These are phyloP conservation scores for Cololabis saira DNA, from an alignment of 2,113 vertebrate species.

Conservation along the genomic window DNA sequence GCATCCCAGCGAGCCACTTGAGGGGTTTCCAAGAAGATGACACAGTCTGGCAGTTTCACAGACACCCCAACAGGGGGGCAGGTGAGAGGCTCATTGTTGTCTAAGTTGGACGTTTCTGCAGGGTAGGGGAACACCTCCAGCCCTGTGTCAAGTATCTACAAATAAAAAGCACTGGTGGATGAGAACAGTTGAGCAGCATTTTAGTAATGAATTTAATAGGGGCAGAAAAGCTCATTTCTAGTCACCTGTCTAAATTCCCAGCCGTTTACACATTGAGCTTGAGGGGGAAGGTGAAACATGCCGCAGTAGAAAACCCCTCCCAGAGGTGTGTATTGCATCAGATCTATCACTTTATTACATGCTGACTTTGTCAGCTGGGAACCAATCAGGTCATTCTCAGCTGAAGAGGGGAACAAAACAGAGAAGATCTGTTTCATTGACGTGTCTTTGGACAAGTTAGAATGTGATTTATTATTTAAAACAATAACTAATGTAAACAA, in stretches of 20 bases:
- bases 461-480: too few relatives aligned
- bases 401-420: constrained; percentile 39
- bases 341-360: constrained; percentile 69
- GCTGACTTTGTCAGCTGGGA: not conserved
- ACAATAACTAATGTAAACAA: too few relatives aligned
- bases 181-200: not conserved
- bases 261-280: constrained; percentile 70
- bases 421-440: too few relatives aligned
- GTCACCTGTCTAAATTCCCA: constrained; percentile 89
- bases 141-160: constrained; percentile 80
- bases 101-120: constrained; percentile 33
- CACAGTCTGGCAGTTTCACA: constrained; percentile 73
- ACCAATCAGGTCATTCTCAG: constrained; percentile 13
- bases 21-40: constrained; percentile 85
- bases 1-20: constrained; percentile 87
- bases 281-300: constrained; percentile 84
- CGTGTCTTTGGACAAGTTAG: too few relatives aligned
- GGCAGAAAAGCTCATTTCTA: not conserved
- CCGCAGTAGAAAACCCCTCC: constrained; percentile 89
- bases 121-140: constrained; percentile 81
- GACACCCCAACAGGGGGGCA: constrained; percentile 75
- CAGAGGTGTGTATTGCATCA: constrained; percentile 80
- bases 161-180: not conserved
- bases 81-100: constrained; percentile 39
- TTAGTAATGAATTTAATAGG: not conserved